phyloP scores from a whole-genome alignment of 2,797 vertebrate species.

The Neolamprologus multifasciatus region DNA sequence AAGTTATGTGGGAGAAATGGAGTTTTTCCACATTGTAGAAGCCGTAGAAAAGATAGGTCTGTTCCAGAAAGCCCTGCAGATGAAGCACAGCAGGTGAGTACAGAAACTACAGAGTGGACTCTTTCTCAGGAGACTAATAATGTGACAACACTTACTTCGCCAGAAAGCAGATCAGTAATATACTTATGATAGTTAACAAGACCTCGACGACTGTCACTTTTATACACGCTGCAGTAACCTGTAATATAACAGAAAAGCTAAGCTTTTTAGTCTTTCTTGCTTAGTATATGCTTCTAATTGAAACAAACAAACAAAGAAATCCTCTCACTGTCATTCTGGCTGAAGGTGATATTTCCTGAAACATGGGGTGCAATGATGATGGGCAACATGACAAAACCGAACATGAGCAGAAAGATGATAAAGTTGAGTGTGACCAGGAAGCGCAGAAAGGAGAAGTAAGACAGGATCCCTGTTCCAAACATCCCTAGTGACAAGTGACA shows the following conservation, averaged over 20 bases:
- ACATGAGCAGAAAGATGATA: constrained; percentile 88
- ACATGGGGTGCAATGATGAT: constrained; percentile 69
- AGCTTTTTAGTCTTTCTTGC: neutral
- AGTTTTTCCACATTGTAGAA: constrained; percentile 81
- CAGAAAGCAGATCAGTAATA: constrained; percentile 88
- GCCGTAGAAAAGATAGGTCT: constrained; percentile 92
- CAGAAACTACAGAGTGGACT: neutral
- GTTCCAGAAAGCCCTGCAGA: constrained; percentile 88
- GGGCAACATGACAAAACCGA: constrained; percentile 85
- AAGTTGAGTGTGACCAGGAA: constrained; percentile 92
- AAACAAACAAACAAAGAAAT: neutral
- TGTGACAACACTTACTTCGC: constrained; percentile 78
- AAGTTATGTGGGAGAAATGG: constrained; percentile 63
- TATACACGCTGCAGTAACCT: constrained; percentile 80
- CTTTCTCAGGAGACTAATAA: neutral
- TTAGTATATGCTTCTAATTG: neutral
- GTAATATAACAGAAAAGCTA: neutral
- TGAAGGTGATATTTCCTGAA: constrained; percentile 74
- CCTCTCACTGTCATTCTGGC: constrained; percentile 45
- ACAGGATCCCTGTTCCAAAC: constrained; percentile 92
- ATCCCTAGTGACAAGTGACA: constrained; percentile 73
- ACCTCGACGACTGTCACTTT: constrained; percentile 62
- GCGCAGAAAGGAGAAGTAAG: constrained; percentile 95
- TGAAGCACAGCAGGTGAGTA: neutral
- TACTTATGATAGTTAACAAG: constrained; percentile 87